A percentile compares a stretch with the other conserved stretches of the same genome.
These are phyloP conservation scores for Anthopleura sola DNA, from an alignment of 64 coral and sea anemone genomes.

Conservation along the genomic window DNA sequence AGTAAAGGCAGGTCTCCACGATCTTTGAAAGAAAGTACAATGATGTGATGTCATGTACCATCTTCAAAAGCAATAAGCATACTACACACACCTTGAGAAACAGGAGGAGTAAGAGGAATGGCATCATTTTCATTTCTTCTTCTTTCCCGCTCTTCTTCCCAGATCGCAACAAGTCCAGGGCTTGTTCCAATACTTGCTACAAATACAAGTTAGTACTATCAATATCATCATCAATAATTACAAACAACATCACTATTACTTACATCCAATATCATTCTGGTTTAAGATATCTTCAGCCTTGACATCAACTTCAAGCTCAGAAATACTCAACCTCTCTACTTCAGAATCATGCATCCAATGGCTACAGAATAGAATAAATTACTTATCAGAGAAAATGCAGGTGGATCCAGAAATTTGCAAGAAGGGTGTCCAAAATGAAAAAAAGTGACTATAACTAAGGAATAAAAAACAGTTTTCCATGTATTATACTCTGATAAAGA, in stretches of 20 bases:
- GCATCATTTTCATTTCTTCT: constrained; percentile 62
- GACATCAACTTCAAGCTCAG: constrained; percentile 87
- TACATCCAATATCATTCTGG: constrained; percentile 79
- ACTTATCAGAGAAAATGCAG: not conserved
- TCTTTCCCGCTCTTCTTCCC: constrained; percentile 91
- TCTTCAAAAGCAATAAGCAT: not conserved
- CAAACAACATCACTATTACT: constrained; percentile 65
- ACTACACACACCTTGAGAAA: constrained; percentile 59
- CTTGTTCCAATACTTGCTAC: constrained; percentile 78
- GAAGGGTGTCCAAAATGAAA: too few species aligned
- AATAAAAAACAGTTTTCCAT: too few species aligned
- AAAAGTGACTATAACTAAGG: too few species aligned
- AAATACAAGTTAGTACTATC: not conserved
- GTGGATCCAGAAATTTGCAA: too few species aligned
- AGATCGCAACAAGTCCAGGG: constrained; percentile 86
- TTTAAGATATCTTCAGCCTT: constrained; percentile 77
- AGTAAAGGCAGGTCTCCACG: constrained; percentile 52
- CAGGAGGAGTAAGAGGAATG: constrained; percentile 50
- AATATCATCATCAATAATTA: not conserved
- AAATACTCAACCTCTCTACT: constrained; percentile 67
- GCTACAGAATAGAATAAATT: constrained; percentile 20
- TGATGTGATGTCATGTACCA: not conserved
- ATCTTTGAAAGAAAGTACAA: constrained; percentile 32
- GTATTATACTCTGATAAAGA: too few species aligned
- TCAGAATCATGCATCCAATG: constrained; percentile 31